phyloP scores from a whole-genome alignment of 2,113 vertebrate genomes.

The Marcusenius ussheri region DNA sequence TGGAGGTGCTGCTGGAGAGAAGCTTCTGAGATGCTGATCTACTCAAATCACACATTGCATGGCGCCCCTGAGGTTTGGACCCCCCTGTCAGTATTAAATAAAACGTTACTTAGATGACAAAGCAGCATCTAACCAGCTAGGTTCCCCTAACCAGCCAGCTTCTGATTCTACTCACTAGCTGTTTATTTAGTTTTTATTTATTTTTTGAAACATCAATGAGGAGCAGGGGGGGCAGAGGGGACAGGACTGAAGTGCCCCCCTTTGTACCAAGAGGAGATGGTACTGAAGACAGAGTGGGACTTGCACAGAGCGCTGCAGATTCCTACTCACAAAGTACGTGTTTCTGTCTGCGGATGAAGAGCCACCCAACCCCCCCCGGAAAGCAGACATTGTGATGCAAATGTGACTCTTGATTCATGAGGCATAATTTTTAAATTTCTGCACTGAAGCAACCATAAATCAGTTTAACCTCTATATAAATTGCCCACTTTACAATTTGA shows the following conservation, averaged over 20 bases:
- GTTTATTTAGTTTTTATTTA: background rate
- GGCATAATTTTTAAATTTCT: conserved; percentile 2
- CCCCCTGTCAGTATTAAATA: background rate
- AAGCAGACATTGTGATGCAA: conserved; percentile 1
- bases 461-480: conserved; percentile 14
- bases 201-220: background rate
- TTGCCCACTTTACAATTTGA: conserved; percentile 12
- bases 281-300: background rate
- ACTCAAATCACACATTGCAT: background rate
- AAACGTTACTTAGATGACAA: background rate
- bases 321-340: background rate
- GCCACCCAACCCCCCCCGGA: background rate
- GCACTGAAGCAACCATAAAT: conserved; percentile 9
- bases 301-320: background rate
- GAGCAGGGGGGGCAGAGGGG: no score
- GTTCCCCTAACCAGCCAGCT: background rate
- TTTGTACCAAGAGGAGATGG: background rate
- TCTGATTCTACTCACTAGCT: background rate
- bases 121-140: background rate
- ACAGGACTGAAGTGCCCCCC: background rate
- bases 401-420: conserved; percentile 4
- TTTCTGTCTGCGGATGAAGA: background rate
- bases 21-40: background rate
- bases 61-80: background rate
- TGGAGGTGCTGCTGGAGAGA: background rate